phyloP scores from a whole-genome alignment of 2,797 vertebrate species.

The Aulostomus chinensis region DNA sequence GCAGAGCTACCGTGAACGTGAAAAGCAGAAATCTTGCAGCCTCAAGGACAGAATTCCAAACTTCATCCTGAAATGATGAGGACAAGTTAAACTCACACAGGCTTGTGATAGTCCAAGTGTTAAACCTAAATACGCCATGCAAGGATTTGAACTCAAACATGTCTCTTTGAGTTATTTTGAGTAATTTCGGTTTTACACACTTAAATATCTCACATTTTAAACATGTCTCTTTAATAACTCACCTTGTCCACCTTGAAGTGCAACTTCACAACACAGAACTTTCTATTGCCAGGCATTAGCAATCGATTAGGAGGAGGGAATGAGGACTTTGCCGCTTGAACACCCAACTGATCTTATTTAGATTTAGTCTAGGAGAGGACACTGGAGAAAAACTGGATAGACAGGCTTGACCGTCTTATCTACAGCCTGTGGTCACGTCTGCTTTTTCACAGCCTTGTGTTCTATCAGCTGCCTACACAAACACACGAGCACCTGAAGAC shows the following conservation, averaged over 20 bases:
- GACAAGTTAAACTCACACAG: slow-evolving; percentile 22
- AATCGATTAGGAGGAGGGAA: slow-evolving; percentile 68
- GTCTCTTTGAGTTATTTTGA: slow-evolving; percentile 37
- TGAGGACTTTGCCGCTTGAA: slow-evolving; percentile 50
- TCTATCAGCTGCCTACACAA: slow-evolving; percentile 44
- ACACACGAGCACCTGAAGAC: slow-evolving; percentile 22
- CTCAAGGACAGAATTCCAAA: slow-evolving; percentile 22
- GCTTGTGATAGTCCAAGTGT: slow-evolving; percentile 15
- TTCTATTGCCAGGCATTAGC: slow-evolving; percentile 56
- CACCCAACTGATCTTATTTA: slow-evolving; percentile 75
- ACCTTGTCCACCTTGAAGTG: background rate
- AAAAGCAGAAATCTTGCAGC: slow-evolving; percentile 8
- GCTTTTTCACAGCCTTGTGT: slow-evolving; percentile 63
- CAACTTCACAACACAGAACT: slow-evolving; percentile 25
- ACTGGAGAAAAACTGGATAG: slow-evolving; percentile 51
- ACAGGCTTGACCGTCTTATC: slow-evolving; percentile 71
- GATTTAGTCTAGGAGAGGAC: slow-evolving; percentile 68
- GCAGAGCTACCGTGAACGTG: slow-evolving; percentile 37
- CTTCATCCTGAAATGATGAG: slow-evolving; percentile 4
- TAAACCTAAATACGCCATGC: slow-evolving; percentile 32
- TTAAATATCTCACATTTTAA: background rate
- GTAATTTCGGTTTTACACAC: background rate
- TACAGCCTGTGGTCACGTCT: slow-evolving; percentile 65
- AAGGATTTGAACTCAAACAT: slow-evolving; percentile 37
- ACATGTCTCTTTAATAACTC: background rate